A percentile compares a stretch with the other conserved stretches of the same genome.
Conservation (phyloP, 2,888 invertebrate species). For the Holacanthella duospinosa region DNA sequence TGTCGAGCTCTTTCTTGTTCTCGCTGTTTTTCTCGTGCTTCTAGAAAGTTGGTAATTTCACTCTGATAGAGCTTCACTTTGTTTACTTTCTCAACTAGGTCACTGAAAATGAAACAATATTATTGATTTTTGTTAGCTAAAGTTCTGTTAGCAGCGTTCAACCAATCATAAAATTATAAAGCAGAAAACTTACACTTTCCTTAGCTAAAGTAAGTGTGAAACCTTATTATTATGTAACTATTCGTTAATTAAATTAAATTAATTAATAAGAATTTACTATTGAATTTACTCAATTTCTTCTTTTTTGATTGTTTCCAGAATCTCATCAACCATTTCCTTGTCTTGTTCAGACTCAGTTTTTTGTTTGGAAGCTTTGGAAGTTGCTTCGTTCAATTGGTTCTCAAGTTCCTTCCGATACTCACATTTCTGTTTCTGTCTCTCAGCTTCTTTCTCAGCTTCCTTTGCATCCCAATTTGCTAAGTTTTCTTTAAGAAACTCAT, state of each 20-base stretch:
- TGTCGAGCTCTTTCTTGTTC: constrained; percentile 44
- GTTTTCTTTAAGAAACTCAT: constrained; percentile 40
- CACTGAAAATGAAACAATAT: constrained; percentile 44
- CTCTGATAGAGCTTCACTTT: constrained; percentile 45
- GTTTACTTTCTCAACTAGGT: constrained; percentile 46
- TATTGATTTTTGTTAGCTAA: too few species aligned
- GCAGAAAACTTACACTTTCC: too few species aligned
- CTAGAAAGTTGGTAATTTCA: constrained; percentile 49
- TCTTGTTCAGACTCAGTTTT: constrained; percentile 52
- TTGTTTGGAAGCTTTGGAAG: constrained; percentile 46
- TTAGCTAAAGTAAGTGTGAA: too few species aligned
- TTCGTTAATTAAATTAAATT: too few species aligned
- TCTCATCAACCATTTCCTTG: constrained; percentile 53
- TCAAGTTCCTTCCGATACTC: constrained; percentile 50
- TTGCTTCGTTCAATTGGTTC: constrained; percentile 43
- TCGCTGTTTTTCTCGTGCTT: constrained; percentile 45
- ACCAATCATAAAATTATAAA: too few species aligned
- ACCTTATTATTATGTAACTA: too few species aligned
- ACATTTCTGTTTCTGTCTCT: constrained; percentile 41
- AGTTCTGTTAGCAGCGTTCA: too few species aligned
- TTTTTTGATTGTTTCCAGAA: constrained; percentile 51
- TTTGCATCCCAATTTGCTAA: constrained; percentile 41
- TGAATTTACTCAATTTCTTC: constrained; percentile 51
- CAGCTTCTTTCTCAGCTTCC: constrained; percentile 34
- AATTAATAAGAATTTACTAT: too few species aligned